Conservation (phyloP, 2,113 vertebrate genomes). For the Recurvirostra avosetta region DNA sequence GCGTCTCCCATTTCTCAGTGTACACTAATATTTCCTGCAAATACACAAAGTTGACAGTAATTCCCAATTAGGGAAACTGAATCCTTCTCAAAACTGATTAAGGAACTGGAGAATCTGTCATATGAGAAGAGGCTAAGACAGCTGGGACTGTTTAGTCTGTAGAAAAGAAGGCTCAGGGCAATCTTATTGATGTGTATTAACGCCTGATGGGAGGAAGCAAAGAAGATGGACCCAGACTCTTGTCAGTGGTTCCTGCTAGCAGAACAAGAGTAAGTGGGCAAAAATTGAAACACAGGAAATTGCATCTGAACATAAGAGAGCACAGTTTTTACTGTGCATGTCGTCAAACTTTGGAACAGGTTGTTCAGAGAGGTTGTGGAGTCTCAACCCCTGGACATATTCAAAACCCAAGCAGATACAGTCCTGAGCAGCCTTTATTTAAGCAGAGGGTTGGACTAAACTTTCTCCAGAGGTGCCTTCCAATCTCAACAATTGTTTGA, state of each 20-base stretch:
- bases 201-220: neutral
- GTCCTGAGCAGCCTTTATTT: neutral
- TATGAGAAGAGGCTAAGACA: neutral
- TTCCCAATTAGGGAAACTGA: neutral
- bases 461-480: neutral
- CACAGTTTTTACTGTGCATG: neutral
- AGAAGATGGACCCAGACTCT: neutral
- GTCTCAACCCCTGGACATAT: accelerated
- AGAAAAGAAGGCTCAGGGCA: neutral
- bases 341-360: neutral
- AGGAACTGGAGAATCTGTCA: neutral
- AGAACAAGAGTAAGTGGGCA: neutral
- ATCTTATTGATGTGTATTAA: neutral
- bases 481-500: neutral
- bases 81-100: neutral
- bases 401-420: neutral
- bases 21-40: neutral
- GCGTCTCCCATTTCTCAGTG: neutral
- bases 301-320: neutral
- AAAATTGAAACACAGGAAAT: neutral
- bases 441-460: neutral
- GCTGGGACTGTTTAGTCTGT: neutral
- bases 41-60: neutral
- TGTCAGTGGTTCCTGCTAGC: neutral
- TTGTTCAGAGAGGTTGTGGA: neutral